Evolutionary conservation across 2,113 vertebrate genomes (phyloP), one percentile per base, ranked within the genome.

Genomic region (Ursus arctos): DNA sequence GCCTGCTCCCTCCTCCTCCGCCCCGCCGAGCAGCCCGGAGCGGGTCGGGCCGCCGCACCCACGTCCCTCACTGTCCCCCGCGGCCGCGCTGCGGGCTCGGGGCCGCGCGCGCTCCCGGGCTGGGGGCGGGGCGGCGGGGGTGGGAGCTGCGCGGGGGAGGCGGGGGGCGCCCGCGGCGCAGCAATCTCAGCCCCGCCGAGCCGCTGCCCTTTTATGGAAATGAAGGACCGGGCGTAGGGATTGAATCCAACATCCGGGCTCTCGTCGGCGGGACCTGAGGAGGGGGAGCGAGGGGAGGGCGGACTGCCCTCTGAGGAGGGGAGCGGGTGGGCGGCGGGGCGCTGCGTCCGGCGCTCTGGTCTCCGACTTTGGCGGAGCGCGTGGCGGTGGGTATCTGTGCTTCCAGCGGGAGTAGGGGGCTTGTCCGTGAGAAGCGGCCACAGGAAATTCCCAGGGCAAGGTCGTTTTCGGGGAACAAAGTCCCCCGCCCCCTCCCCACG

Each of bases 191-290:
- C 92, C 97, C 94, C 28, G 91, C 74, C 47, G 98, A 97, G 98
- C 97, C 97, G 77, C 98, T 98, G 99, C 97, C 99, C 99, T 99
- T 99, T 98, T 99, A 99, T 99, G 99, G 99, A 98, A 98, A 98
- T 98, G 98, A 97, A 98, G 98, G 98, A 98, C 98, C 95, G 94
- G 95, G 97, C 76, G 43, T 72, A 88, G 88, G 98, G 98, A 98
- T 51, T 83, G 80, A 98, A 97, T 98, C 99, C 99, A 99, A 99
- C 99, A 99, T 99, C 99, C 99, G 99, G 99, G 99, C 97, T 98
- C 96, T 97, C 88, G 76, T 95, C 97, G 40, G 97, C 82, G 83
- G 94, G 97, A 74, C 43, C 87, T 82, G 97, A 80, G 97, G 96
- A 94, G 94, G 93, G 97, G 96, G 97, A 96, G 95, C 82, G 26